Evolutionary conservation across 1,140 invertebrate species (phyloP), one percentile per base, ranked within the genome.

Genomic region (Andrena cerasifolii): DNA sequence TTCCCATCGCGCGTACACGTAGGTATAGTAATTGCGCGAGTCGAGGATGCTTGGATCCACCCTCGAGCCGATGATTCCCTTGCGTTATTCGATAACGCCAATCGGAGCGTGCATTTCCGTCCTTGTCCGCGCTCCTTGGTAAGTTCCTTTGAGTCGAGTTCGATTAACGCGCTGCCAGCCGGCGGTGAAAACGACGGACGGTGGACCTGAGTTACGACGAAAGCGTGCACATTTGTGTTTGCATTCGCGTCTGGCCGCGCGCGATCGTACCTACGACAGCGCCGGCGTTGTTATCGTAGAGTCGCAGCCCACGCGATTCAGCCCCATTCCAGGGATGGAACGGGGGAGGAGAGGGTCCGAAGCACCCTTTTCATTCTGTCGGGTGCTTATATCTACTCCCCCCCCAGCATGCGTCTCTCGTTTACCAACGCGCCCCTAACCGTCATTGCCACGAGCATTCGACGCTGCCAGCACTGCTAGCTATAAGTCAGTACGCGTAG

Each of bases 271-370:
- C 16, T 51, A 24, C 5, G 4, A 31, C 7, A 21, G 24, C 16
- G 51, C 1, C 2, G 26, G 54, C 31, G 73, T 66, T 62, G 86
- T 86, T 88, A 88, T 88, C 87, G 76, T 83, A 61, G 58, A 73
- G 65, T 80, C 71, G 77, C 87, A 86, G 83, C 74, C 81, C 75
- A 78, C 80, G 76, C 84, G 79, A 85, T 87, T 86, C 83, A 67
- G 36, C 79, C 79, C 82, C 67, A 18, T 18, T 21, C 14, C 24
- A 4, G 24, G 7, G 58, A 24, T 40, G 31, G n/a, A 21, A 36
- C 56, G 56, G 18, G 56, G 4, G 56, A 33, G 31, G 43, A 21
- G 40, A n/a, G 24, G 47, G 43, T 36, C n/a, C 7, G 7, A 28
- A 67, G 65, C 65, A 54, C 49, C 49, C 65, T 33, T 67, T 53